Conservation (phyloP, 2,888 invertebrate species). For the Amiota mariae region DNA sequence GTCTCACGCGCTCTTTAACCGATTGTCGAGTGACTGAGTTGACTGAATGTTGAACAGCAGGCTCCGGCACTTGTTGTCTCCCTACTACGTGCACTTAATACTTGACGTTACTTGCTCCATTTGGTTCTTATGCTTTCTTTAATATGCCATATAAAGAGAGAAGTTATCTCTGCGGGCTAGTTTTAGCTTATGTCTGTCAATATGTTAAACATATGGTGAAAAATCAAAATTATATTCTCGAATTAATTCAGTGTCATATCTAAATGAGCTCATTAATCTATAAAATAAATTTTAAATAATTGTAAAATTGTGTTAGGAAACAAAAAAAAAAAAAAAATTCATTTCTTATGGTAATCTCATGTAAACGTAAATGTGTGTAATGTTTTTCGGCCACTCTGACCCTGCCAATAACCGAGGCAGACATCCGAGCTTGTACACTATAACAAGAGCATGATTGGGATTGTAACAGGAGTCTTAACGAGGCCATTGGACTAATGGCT, state of each 20-base stretch:
- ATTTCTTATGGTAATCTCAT: no score
- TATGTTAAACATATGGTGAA: conserved; percentile 62
- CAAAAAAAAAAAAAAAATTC: no score
- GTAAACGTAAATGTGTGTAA: no score
- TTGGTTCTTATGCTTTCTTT: conserved; percentile 30
- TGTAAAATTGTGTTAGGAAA: no score
- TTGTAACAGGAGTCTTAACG: no score
- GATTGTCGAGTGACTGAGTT: conserved; percentile 46
- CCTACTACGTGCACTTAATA: not conserved
- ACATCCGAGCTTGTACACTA: no score
- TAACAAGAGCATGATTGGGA: no score
- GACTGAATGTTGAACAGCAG: conserved; percentile 57
- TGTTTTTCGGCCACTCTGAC: no score
- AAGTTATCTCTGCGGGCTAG: conserved; percentile 33
- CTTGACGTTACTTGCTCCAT: not conserved
- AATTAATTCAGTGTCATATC: conserved; percentile 13
- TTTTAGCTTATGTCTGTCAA: conserved; percentile 50
- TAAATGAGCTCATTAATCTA: no score
- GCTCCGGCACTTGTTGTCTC: conserved; percentile 37
- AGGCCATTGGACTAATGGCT: no score
- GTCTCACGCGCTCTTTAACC: not conserved
- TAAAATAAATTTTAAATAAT: no score
- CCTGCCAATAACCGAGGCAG: no score
- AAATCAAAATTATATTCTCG: conserved; percentile 36
- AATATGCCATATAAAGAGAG: conserved; percentile 43